Conservation (phyloP, 2,888 invertebrate species). For the Machimus rusticus region DNA sequence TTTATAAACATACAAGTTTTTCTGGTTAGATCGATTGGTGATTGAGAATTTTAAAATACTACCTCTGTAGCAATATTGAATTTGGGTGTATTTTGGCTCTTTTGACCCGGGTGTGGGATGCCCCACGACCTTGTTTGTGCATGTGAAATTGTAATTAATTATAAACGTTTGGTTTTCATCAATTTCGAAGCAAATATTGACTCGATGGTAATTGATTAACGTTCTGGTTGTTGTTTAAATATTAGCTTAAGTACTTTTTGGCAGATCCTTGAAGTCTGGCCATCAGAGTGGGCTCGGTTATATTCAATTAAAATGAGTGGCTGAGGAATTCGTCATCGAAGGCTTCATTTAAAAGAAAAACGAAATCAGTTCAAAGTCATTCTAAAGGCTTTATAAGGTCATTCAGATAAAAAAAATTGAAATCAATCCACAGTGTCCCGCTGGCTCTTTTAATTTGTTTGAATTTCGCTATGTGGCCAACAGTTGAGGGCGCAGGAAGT, state of each 20-base stretch:
- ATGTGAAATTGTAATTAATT: constrained; percentile 47
- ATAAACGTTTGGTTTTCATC: constrained; percentile 47
- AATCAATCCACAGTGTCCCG: background rate
- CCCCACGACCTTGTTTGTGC: constrained; percentile 13
- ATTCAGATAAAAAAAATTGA: background rate
- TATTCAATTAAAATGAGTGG: background rate
- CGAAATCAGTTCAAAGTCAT: background rate
- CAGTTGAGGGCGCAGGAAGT: background rate
- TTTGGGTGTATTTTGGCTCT: background rate
- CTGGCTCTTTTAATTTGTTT: constrained; percentile 2
- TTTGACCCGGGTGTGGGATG: background rate
- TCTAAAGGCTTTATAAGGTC: background rate
- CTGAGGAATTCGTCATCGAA: background rate
- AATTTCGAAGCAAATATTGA: constrained; percentile 44
- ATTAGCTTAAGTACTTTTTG: constrained; percentile 29
- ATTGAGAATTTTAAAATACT: constrained; percentile 2
- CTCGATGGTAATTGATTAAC: constrained; percentile 44
- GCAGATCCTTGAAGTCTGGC: background rate
- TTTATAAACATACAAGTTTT: background rate
- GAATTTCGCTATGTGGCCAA: background rate
- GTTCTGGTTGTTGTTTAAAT: constrained; percentile 39
- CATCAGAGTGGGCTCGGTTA: background rate
- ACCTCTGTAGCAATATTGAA: background rate
- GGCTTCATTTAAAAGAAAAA: background rate
- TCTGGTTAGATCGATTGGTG: background rate